These are phyloP conservation scores for Bubo scandiacus DNA, from an alignment of 2,113 vertebrate species.

Conservation along the genomic window DNA sequence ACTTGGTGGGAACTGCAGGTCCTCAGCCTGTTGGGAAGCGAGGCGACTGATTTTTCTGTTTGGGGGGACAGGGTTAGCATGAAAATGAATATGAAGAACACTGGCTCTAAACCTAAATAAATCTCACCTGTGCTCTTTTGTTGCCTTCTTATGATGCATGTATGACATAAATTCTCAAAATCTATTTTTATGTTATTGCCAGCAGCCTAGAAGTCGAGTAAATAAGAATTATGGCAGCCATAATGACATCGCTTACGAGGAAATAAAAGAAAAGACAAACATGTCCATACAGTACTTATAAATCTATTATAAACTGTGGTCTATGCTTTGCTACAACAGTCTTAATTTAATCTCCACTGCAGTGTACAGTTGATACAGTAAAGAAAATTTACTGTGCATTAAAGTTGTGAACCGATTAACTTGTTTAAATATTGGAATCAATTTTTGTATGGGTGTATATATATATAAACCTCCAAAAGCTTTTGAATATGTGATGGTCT, in stretches of 20 bases:
- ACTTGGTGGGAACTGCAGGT: neutral
- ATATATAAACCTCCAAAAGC: neutral
- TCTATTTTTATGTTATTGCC: conserved; percentile 76
- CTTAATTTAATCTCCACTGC: conserved; percentile 40
- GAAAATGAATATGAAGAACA: conserved; percentile 53
- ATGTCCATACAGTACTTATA: conserved; percentile 66
- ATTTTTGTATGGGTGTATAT: neutral
- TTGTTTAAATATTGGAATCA: neutral
- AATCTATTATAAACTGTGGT: conserved; percentile 68
- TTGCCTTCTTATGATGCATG: conserved; percentile 68
- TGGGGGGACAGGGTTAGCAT: neutral
- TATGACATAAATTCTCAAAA: conserved; percentile 80
- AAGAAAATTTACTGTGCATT: conserved; percentile 1
- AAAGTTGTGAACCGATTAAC: neutral
- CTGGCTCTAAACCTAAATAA: conserved; percentile 33
- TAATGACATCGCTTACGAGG: conserved; percentile 75
- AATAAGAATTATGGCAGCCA: conserved; percentile 75
- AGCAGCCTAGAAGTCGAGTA: conserved; percentile 73
- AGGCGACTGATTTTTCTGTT: neutral
- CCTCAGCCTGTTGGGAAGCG: neutral
- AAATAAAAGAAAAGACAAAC: conserved; percentile 71
- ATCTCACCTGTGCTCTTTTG: conserved; percentile 66
- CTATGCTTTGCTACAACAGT: conserved; percentile 4
- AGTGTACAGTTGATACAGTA: conserved; percentile 25
- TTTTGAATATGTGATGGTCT: neutral